phyloP scores from a whole-genome alignment of 2,888 invertebrate species.

The Zygothrica quintamaculata region DNA sequence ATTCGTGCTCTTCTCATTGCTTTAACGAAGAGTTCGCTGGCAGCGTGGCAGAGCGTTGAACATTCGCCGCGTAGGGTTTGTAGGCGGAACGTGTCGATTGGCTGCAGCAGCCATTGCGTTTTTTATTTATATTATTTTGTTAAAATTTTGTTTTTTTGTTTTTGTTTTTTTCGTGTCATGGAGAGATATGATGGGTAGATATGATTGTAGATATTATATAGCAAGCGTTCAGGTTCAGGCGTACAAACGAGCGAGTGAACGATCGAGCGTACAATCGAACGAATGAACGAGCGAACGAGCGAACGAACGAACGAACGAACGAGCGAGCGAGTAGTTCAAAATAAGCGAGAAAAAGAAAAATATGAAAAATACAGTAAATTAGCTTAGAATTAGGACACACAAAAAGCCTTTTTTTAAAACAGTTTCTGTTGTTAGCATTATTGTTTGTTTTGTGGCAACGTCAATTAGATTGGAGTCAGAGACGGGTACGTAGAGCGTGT shows the following conservation, averaged over 20 bases:
- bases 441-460: constrained; percentile 43
- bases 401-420: constrained; percentile 44
- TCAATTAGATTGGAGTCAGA: constrained; percentile 16
- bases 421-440: constrained; percentile 6
- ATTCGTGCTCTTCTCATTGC: constrained; percentile 66
- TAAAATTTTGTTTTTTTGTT: too few relatives aligned
- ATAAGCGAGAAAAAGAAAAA: constrained; percentile 68
- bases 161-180: too few relatives aligned
- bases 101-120: constrained; percentile 62
- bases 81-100: constrained; percentile 85
- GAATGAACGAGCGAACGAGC: constrained; percentile 23
- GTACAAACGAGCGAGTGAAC: constrained; percentile 14
- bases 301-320: constrained; percentile 11
- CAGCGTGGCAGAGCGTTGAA: constrained; percentile 93
- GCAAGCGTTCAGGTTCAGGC: too few relatives aligned
- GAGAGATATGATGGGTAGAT: constrained; percentile 22
- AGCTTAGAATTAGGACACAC: constrained; percentile 50
- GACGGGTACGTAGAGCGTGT: neutral
- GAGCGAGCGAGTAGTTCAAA: constrained; percentile 29
- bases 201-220: constrained; percentile 34
- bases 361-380: constrained; percentile 49
- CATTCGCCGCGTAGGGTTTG: constrained; percentile 85
- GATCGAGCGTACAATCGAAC: constrained; percentile 5
- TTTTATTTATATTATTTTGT: constrained; percentile 12
- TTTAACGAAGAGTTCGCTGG: constrained; percentile 92